phyloP scores from a whole-genome alignment of 2,888 invertebrate genomes.

The Entomobrya proxima region DNA sequence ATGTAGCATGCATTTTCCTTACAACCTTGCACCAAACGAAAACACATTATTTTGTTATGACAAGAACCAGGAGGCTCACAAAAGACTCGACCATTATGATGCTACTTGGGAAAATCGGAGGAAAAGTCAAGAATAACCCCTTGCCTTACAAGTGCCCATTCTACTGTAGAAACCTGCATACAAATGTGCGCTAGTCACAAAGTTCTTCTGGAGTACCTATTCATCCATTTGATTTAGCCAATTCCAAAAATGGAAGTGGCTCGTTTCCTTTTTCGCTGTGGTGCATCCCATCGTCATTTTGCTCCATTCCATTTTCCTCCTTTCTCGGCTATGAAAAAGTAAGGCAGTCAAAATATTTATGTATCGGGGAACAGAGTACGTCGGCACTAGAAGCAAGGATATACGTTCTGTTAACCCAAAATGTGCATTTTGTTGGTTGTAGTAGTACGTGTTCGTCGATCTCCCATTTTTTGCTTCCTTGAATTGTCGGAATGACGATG shows the following conservation, averaged over 20 bases:
- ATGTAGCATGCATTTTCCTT: neutral
- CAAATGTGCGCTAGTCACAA: neutral
- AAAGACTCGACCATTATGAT: too few species aligned
- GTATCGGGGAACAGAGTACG: too few species aligned
- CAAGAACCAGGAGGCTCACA: conserved; percentile 7
- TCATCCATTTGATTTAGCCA: conserved; percentile 3
- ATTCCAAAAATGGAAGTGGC: conserved; percentile 22
- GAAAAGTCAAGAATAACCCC: neutral
- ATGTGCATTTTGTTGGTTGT: neutral
- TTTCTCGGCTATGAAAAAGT: neutral
- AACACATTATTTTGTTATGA: conserved; percentile 12
- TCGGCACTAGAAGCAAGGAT: neutral
- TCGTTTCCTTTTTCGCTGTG: neutral
- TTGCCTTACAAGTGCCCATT: neutral
- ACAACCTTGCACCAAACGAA: neutral
- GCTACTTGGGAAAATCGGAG: neutral
- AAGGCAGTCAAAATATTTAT: conserved; percentile 27
- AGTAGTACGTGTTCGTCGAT: neutral
- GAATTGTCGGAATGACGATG: neutral
- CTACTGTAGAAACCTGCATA: neutral
- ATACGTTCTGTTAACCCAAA: neutral
- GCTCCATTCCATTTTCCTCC: neutral
- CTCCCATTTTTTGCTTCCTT: neutral
- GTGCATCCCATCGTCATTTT: neutral
- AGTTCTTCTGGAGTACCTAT: conserved; percentile 19